phyloP scores from a whole-genome alignment of 2,888 invertebrate genomes.

The Pheosia tremula region DNA sequence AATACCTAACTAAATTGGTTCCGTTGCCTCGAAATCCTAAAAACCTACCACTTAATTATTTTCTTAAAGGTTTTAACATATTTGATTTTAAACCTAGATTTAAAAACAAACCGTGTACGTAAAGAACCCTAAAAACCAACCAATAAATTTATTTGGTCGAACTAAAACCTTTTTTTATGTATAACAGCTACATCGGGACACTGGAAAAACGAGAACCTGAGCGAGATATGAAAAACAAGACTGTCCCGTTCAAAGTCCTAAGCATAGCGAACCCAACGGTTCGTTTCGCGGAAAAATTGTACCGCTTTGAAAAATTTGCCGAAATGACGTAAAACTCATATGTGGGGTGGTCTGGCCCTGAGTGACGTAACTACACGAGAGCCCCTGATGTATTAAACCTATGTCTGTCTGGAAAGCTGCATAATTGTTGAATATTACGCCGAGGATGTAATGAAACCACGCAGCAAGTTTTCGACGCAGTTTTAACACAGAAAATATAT shows the following conservation, averaged over 20 bases:
- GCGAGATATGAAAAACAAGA: background rate
- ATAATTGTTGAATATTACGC: slow-evolving; percentile 54
- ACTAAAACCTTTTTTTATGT: too few species aligned
- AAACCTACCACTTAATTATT: too few species aligned
- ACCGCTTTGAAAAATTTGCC: slow-evolving; percentile 73
- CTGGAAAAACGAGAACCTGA: too few species aligned
- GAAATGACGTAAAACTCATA: slow-evolving; percentile 80
- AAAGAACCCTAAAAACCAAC: too few species aligned
- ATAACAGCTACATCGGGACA: too few species aligned
- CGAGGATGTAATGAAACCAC: slow-evolving; percentile 32
- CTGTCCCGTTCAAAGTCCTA: background rate
- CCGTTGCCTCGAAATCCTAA: too few species aligned
- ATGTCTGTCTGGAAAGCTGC: slow-evolving; percentile 51
- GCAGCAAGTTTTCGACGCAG: slow-evolving; percentile 27
- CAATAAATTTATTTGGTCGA: too few species aligned
- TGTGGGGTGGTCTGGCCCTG: slow-evolving; percentile 44
- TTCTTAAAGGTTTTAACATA: too few species aligned
- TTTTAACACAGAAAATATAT: too few species aligned
- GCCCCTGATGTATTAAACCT: slow-evolving; percentile 55
- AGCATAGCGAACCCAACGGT: slow-evolving; percentile 20
- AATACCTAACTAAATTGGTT: too few species aligned
- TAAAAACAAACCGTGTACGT: too few species aligned
- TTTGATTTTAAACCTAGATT: too few species aligned
- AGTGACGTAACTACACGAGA: slow-evolving; percentile 53
- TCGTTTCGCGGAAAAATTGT: slow-evolving; percentile 67